Conservation (phyloP, 2,888 invertebrate species). For the Agrypnus murinus region DNA sequence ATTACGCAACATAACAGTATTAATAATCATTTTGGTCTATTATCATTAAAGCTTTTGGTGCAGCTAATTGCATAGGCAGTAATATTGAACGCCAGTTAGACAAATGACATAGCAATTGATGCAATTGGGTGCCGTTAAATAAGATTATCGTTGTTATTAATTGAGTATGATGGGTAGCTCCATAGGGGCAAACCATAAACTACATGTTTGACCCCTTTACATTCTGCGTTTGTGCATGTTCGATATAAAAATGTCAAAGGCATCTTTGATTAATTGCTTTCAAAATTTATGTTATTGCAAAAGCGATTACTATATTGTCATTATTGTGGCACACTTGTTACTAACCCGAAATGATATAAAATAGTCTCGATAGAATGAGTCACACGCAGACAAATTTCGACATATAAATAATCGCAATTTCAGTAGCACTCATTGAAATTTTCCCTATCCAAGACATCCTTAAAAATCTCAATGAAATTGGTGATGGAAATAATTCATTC, state of each 20-base stretch:
- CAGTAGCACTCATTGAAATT: too few relatives aligned
- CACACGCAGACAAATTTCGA: too few relatives aligned
- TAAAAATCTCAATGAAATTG: too few relatives aligned
- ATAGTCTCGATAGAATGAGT: too few relatives aligned
- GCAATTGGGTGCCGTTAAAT: slow-evolving; percentile 68
- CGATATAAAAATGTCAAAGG: slow-evolving; percentile 69
- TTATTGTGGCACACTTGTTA: background rate
- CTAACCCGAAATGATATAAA: too few relatives aligned
- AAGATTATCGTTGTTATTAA: slow-evolving; percentile 70
- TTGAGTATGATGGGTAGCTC: slow-evolving; percentile 68
- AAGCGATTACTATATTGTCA: background rate
- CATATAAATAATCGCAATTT: too few relatives aligned
- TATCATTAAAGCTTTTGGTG: slow-evolving; percentile 52
- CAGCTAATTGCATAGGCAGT: slow-evolving; percentile 57
- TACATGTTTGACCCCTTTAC: slow-evolving; percentile 64
- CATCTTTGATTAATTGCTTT: slow-evolving; percentile 60
- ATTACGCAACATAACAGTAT: slow-evolving; percentile 29
- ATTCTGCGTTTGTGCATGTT: slow-evolving; percentile 57
- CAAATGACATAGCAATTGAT: slow-evolving; percentile 63
- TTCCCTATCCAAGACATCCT: too few relatives aligned
- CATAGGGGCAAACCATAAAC: slow-evolving; percentile 66
- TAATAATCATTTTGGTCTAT: slow-evolving; percentile 21
- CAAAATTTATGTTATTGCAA: slow-evolving; percentile 35
- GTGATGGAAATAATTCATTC: too few relatives aligned
- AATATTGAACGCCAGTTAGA: slow-evolving; percentile 60